A percentile compares a stretch with the other conserved stretches of the same genome.
phyloP scores from a whole-genome alignment of 2,797 vertebrate genomes.

The Triplophysa yarkandensis region DNA sequence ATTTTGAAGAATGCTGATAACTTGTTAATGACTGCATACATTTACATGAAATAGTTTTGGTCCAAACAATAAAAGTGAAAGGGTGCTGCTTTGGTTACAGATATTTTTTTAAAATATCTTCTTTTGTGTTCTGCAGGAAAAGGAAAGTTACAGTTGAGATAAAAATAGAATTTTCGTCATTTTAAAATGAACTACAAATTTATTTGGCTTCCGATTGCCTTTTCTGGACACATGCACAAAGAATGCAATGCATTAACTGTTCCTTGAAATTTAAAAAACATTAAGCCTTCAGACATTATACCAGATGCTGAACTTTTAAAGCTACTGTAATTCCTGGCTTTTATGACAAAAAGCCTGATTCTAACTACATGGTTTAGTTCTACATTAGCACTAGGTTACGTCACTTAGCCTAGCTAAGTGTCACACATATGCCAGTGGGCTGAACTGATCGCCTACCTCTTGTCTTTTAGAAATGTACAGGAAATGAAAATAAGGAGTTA shows the following conservation, averaged over 20 bases:
- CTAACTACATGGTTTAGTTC: slow-evolving; percentile 48
- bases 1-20: no score
- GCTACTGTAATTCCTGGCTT: slow-evolving; percentile 44
- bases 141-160: no score
- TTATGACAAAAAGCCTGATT: slow-evolving; percentile 50
- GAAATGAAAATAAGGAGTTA: slow-evolving; percentile 42
- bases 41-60: no score
- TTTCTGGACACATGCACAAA: neutral
- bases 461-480: slow-evolving; percentile 55
- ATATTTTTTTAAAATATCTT: no score
- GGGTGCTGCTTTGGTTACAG: no score
- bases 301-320: slow-evolving; percentile 45
- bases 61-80: no score
- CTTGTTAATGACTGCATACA: no score
- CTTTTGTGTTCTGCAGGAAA: no score
- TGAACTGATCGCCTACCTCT: slow-evolving; percentile 43
- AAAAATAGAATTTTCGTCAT: no score
- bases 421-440: slow-evolving; percentile 52
- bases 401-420: slow-evolving; percentile 52
- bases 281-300: slow-evolving; percentile 29
- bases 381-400: slow-evolving; percentile 57
- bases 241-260: neutral
- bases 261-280: slow-evolving; percentile 6
- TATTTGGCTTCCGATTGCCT: neutral
- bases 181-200: neutral